A percentile compares a stretch with the other conserved stretches of the same genome.
These are phyloP conservation scores for Lasius platythorax DNA, from an alignment of 2,888 invertebrate genomes.

Conservation along the genomic window DNA sequence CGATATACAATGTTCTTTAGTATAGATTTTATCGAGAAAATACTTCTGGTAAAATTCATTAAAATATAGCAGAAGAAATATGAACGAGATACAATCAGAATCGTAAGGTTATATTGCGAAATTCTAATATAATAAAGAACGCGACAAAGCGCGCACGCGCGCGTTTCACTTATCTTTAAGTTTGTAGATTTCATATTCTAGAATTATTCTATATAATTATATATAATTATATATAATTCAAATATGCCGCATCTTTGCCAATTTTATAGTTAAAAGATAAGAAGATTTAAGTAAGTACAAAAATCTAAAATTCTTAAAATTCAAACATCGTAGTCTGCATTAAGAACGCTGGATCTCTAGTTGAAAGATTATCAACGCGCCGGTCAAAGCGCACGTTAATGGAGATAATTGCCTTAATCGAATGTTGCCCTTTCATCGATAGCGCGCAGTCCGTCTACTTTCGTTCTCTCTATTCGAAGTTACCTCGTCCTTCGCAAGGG, in stretches of 20 bases:
- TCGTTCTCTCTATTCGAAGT: slow-evolving; percentile 12
- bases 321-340: not conserved
- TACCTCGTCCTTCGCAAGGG: slow-evolving; percentile 1
- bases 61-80: not conserved
- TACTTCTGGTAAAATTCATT: not conserved
- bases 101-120: not conserved
- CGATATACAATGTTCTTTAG: slow-evolving; percentile 15
- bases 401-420: slow-evolving; percentile 66
- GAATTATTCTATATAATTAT: not conserved
- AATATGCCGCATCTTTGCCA: not conserved
- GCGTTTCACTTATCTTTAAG: too few relatives aligned
- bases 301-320: not conserved
- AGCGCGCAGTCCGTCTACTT: slow-evolving; percentile 13
- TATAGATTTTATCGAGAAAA: not conserved
- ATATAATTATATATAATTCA: too few relatives aligned
- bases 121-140: not conserved
- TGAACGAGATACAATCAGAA: not conserved
- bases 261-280: not conserved
- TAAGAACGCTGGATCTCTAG: not conserved
- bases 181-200: not conserved
- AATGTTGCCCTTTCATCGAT: slow-evolving; percentile 50
- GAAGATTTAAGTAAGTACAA: too few relatives aligned
- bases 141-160: not conserved
- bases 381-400: slow-evolving; percentile 39
- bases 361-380: slow-evolving; percentile 14